Conservation (phyloP, 2,888 invertebrate genomes). For the Anaspis maculata region DNA sequence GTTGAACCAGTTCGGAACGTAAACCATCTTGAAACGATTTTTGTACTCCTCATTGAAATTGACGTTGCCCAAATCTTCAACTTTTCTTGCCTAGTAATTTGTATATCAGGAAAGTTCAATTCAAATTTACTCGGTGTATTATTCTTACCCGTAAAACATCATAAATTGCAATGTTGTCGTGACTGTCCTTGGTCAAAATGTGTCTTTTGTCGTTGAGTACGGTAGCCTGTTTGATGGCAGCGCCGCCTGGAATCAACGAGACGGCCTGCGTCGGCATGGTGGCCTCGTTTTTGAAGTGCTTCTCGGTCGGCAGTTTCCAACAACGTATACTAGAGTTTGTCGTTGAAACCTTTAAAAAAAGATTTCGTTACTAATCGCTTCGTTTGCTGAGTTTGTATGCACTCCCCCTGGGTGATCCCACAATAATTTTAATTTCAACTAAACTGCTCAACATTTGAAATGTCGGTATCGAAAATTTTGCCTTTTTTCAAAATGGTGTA, state of each 20-base stretch:
- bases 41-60: slow-evolving; percentile 92
- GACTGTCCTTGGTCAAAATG: slow-evolving; percentile 92
- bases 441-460: too few relatives aligned
- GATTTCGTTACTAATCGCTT: too few relatives aligned
- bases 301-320: slow-evolving; percentile 43
- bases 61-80: slow-evolving; percentile 84
- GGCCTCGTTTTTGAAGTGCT: slow-evolving; percentile 38
- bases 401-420: too few relatives aligned
- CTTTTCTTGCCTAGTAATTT: slow-evolving; percentile 56
- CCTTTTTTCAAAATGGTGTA: too few relatives aligned
- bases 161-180: slow-evolving; percentile 80
- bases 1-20: slow-evolving; percentile 98
- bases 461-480: too few relatives aligned
- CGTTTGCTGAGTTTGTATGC: too few relatives aligned
- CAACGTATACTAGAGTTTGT: slow-evolving; percentile 51
- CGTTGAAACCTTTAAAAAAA: too few relatives aligned
- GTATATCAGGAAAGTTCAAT: background rate
- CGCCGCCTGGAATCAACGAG: slow-evolving; percentile 73
- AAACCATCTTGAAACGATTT: slow-evolving; percentile 84
- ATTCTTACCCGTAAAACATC: slow-evolving; percentile 76
- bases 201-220: slow-evolving; percentile 94
- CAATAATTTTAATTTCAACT: too few relatives aligned
- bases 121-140: background rate
- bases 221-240: slow-evolving; percentile 86
- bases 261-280: slow-evolving; percentile 36